Percentiles rank a stretch among this genome's conserved stretches.
Evolutionary conservation across 2,797 vertebrate species (phyloP).

Genomic region (Poecilia gillii): DNA sequence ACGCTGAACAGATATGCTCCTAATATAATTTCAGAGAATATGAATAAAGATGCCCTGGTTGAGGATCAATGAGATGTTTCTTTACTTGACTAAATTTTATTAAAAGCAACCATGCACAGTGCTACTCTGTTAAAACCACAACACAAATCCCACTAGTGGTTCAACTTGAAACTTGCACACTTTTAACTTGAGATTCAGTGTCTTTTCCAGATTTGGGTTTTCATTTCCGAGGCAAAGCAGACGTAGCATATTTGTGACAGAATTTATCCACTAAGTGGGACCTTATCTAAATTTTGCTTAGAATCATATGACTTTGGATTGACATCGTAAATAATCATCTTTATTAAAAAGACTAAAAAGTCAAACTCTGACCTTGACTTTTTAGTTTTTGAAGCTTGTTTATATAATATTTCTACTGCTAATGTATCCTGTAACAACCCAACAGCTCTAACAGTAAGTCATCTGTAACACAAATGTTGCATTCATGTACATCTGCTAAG

Average conservation of each 20-base stretch:
- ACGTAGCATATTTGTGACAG: neutral
- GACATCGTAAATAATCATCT: neutral
- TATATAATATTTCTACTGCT: neutral
- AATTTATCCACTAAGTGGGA: neutral
- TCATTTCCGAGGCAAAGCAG: neutral
- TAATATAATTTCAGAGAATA: conserved; percentile 60
- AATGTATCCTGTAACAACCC: neutral
- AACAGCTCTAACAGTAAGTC: neutral
- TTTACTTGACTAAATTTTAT: neutral
- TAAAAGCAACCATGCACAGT: neutral
- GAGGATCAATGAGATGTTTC: conserved; percentile 24
- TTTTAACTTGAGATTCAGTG: neutral
- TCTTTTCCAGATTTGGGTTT: neutral
- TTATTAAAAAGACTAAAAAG: neutral
- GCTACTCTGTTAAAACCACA: neutral
- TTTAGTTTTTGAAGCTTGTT: neutral
- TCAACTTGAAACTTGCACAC: neutral
- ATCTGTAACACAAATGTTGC: neutral
- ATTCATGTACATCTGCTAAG: neutral
- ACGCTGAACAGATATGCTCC: conserved; percentile 36
- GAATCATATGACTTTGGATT: neutral
- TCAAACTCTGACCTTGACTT: neutral
- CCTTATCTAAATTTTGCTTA: neutral
- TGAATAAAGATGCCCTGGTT: conserved; percentile 64
- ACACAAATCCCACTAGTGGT: neutral